Evolutionary conservation across 2,113 vertebrate species (phyloP).

Genomic region (Lethenteron camtschaticum): DNA sequence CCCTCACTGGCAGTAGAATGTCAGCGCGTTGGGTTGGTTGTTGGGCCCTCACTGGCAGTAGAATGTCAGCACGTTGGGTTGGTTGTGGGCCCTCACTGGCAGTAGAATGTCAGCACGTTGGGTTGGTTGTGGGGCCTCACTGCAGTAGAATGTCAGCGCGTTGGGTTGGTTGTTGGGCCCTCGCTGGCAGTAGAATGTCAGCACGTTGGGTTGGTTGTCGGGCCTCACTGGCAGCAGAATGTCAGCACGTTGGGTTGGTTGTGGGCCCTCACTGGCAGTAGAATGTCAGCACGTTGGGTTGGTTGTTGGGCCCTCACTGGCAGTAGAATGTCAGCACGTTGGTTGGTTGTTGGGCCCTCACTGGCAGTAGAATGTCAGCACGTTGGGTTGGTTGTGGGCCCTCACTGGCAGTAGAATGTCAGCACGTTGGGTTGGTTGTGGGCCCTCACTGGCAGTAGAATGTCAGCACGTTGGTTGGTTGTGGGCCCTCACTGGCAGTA

Average conservation of each 20-base stretch:
- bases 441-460: too few relatives aligned
- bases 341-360: too few relatives aligned
- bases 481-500: too few relatives aligned
- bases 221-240: too few relatives aligned
- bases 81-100: too few relatives aligned
- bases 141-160: slow-evolving; percentile 86
- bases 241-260: neutral
- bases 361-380: too few relatives aligned
- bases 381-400: neutral
- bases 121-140: slow-evolving; percentile 16
- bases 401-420: slow-evolving; percentile 82
- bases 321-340: too few relatives aligned
- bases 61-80: too few relatives aligned
- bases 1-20: slow-evolving; percentile 73
- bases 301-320: slow-evolving; percentile 24
- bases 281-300: slow-evolving; percentile 76
- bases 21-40: slow-evolving; percentile 82
- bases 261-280: slow-evolving; percentile 55
- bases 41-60: too few relatives aligned
- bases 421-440: slow-evolving; percentile 74
- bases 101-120: neutral
- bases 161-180: slow-evolving; percentile 49
- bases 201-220: too few relatives aligned
- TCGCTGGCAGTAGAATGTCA: too few relatives aligned
- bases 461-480: too few relatives aligned